Evolutionary conservation across 2,113 vertebrate species (phyloP).

Genomic region (Pteruthius melanotis): DNA sequence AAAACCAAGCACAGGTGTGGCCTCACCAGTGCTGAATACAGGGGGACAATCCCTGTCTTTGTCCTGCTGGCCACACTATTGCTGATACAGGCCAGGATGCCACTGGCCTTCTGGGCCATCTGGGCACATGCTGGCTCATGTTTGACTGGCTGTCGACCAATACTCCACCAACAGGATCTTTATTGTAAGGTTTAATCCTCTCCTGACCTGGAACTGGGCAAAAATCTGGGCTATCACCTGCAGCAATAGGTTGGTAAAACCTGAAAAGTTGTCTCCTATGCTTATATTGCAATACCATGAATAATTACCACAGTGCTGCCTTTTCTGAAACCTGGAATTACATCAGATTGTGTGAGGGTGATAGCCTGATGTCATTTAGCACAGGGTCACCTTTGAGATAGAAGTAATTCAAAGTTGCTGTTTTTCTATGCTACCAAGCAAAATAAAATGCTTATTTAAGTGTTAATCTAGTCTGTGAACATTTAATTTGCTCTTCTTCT

Average conservation of each 20-base stretch:
- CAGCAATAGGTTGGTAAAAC: background rate
- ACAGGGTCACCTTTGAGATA: background rate
- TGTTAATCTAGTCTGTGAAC: background rate
- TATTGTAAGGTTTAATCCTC: background rate
- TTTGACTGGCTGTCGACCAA: background rate
- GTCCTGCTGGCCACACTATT: background rate
- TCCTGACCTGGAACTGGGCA: background rate
- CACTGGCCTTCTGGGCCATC: background rate
- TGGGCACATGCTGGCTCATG: background rate
- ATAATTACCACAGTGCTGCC: background rate
- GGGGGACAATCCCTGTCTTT: background rate
- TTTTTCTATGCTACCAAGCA: background rate
- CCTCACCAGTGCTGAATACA: accelerated
- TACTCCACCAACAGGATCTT: background rate
- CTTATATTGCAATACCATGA: background rate
- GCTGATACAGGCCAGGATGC: background rate
- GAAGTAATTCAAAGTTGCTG: background rate
- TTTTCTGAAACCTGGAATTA: background rate
- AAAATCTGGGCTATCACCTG: background rate
- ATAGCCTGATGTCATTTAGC: background rate
- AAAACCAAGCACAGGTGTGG: background rate
- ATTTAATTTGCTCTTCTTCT: background rate
- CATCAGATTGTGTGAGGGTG: background rate
- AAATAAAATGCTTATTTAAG: background rate
- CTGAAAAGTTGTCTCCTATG: background rate